Percentiles rank a stretch among this genome's conserved stretches.
Evolutionary conservation across 2,113 vertebrate genomes (phyloP).

Genomic region (Channa maculata): DNA sequence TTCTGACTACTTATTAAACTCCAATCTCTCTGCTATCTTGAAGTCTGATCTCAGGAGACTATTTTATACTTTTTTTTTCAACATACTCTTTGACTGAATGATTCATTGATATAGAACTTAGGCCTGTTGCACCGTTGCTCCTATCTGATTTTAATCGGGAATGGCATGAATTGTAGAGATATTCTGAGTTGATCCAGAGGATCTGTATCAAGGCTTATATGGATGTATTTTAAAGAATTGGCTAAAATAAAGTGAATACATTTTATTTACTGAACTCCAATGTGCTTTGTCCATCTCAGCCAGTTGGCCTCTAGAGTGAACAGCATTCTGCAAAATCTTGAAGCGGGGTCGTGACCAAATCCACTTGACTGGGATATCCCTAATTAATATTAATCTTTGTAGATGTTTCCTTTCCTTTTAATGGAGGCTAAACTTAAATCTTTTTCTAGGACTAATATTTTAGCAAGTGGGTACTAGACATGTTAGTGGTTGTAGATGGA

Average conservation of each 20-base stretch:
- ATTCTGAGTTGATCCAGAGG: neutral
- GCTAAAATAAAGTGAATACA: no score
- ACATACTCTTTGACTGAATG: neutral
- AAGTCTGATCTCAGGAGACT: neutral
- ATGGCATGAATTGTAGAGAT: constrained; percentile 18
- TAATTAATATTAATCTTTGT: neutral
- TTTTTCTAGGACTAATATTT: constrained; percentile 7
- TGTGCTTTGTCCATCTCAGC: no score
- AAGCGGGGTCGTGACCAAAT: no score
- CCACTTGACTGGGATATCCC: no score
- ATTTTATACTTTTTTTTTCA: neutral
- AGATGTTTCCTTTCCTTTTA: constrained; percentile 11
- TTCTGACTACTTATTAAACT: neutral
- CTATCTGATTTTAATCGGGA: constrained; percentile 42
- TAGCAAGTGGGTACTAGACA: neutral
- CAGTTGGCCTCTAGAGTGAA: no score
- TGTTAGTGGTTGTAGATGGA: no score
- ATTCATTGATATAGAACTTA: constrained; percentile 21
- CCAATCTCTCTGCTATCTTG: neutral
- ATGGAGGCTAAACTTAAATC: neutral
- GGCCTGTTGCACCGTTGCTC: neutral
- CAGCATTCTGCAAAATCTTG: no score
- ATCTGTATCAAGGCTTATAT: no score
- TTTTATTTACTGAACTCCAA: no score
- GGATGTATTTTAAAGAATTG: no score